phyloP scores from a whole-genome alignment of 2,888 invertebrate species.

The Pammene fasciana region DNA sequence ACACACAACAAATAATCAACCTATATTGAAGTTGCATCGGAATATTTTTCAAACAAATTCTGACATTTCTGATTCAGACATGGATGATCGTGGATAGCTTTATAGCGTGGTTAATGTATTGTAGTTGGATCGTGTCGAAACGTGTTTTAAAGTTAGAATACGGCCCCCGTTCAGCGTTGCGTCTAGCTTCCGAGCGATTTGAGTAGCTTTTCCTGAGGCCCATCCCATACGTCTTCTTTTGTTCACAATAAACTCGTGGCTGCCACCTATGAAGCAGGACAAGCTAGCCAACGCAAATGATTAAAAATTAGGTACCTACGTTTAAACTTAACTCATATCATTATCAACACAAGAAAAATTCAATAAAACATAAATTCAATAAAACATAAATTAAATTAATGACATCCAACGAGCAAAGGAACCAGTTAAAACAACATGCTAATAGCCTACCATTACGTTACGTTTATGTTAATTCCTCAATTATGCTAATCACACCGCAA shows the following conservation, averaged over 20 bases:
- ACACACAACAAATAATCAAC: too few species aligned
- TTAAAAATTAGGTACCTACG: slow-evolving; percentile 58
- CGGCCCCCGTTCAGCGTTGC: too few species aligned
- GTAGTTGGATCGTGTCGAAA: too few species aligned
- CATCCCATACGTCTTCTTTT: too few species aligned
- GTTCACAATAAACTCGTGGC: slow-evolving; percentile 57
- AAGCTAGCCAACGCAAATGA: slow-evolving; percentile 74
- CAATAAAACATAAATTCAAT: slow-evolving; percentile 19
- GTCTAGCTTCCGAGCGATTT: too few species aligned
- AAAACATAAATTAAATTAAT: slow-evolving; percentile 23
- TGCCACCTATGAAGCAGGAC: slow-evolving; percentile 78
- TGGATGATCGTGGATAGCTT: too few species aligned
- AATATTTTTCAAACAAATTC: too few species aligned
- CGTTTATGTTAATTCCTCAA: slow-evolving; percentile 39
- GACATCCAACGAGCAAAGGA: slow-evolving; percentile 29
- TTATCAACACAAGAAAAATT: neutral
- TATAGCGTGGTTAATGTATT: too few species aligned
- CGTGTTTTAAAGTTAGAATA: too few species aligned
- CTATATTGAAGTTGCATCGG: too few species aligned
- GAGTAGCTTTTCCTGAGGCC: too few species aligned
- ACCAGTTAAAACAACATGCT: slow-evolving; percentile 39
- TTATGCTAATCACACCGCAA: slow-evolving; percentile 34
- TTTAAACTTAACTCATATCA: neutral
- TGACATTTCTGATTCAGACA: too few species aligned
- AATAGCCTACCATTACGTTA: slow-evolving; percentile 36